phyloP scores from a whole-genome alignment of 2,888 invertebrate genomes.

The Ophioninae sp. region DNA sequence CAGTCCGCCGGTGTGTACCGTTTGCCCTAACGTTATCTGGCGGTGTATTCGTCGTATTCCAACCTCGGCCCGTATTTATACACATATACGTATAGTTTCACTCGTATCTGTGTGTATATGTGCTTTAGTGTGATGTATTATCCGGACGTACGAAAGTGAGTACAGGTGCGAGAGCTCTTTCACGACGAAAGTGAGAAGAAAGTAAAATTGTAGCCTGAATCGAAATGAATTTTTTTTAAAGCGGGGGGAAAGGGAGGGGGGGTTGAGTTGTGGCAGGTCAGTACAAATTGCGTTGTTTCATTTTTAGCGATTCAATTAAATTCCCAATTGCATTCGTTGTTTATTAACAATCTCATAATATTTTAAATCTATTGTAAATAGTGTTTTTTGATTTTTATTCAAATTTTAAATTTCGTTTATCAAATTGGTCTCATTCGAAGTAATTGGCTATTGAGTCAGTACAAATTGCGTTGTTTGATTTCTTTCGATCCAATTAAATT shows the following conservation, averaged over 20 bases:
- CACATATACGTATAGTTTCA: constrained; percentile 18
- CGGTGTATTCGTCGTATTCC: constrained; percentile 63
- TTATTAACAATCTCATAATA: too few relatives aligned
- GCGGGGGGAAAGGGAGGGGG: constrained; percentile 17
- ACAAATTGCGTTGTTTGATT: too few relatives aligned
- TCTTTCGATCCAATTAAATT: too few relatives aligned
- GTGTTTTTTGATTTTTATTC: too few relatives aligned
- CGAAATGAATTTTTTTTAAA: constrained; percentile 50
- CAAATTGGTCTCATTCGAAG: too few relatives aligned
- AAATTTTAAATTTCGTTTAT: neutral
- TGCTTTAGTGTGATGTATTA: constrained; percentile 45
- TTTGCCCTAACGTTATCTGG: constrained; percentile 77
- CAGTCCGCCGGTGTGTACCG: constrained; percentile 77
- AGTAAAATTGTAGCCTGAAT: constrained; percentile 56
- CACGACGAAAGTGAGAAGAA: constrained; percentile 61
- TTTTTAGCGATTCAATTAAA: too few relatives aligned
- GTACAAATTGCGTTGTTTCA: neutral
- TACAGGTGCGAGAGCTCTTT: constrained; percentile 55
- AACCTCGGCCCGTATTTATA: constrained; percentile 45
- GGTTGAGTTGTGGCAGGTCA: constrained; percentile 54
- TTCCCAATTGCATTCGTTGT: too few relatives aligned
- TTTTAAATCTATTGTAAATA: too few relatives aligned
- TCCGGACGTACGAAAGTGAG: constrained; percentile 60
- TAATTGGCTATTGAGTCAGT: too few relatives aligned
- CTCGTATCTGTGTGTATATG: constrained; percentile 4